Evolutionary conservation across 1,140 invertebrate genomes (phyloP).

Genomic region (Mamestra configurata): DNA sequence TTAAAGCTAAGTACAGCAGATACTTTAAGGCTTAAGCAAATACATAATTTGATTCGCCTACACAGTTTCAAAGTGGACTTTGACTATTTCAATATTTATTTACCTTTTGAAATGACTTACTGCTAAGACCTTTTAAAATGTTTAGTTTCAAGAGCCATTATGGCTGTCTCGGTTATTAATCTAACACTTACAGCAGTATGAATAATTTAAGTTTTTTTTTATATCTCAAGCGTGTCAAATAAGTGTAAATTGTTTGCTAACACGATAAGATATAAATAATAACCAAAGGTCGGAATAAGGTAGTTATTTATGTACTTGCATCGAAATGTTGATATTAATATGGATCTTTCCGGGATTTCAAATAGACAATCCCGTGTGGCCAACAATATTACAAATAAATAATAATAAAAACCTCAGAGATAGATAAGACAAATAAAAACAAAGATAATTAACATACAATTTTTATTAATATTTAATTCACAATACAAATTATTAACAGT

Average conservation of each 20-base stretch:
- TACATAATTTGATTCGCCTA: conserved; percentile 22
- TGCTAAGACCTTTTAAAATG: conserved; percentile 8
- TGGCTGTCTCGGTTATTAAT: not conserved
- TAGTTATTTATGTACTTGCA: too few relatives aligned
- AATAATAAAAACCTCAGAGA: too few relatives aligned
- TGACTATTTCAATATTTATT: conserved; percentile 31
- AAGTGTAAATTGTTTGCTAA: not conserved
- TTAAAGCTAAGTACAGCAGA: not conserved
- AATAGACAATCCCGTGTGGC: too few relatives aligned
- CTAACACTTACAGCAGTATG: conserved; percentile 12
- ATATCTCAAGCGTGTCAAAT: not conserved
- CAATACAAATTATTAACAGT: too few relatives aligned
- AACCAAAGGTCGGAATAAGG: too few relatives aligned
- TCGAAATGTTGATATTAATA: too few relatives aligned
- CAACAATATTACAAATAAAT: too few relatives aligned
- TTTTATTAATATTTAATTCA: too few relatives aligned
- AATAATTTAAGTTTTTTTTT: not conserved
- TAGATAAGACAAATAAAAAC: too few relatives aligned
- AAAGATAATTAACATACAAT: too few relatives aligned
- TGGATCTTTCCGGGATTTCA: too few relatives aligned
- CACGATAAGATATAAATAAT: not conserved
- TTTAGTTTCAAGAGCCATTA: conserved; percentile 19
- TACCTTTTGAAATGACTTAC: conserved; percentile 23
- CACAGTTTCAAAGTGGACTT: conserved; percentile 18
- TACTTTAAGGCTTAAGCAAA: conserved; percentile 2